Percentiles rank a stretch among this genome's conserved stretches.
Conservation (phyloP, 2,888 invertebrate genomes). For the Drosophila borborema region DNA sequence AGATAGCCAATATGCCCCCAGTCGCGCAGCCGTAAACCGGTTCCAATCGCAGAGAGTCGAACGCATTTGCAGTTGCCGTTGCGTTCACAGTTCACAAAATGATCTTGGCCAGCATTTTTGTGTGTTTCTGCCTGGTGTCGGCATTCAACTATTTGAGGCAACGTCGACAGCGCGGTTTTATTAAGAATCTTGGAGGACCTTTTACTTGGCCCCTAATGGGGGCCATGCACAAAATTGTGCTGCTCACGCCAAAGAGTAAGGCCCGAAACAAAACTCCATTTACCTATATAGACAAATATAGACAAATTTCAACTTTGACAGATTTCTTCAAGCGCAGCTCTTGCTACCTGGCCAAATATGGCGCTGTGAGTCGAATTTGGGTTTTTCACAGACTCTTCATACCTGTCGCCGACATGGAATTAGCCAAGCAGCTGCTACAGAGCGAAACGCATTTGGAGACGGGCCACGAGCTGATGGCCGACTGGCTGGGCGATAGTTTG, state of each 20-base stretch:
- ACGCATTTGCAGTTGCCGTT: background rate
- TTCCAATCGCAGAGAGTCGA: conserved; percentile 24
- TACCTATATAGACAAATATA: background rate
- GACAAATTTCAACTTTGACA: conserved; percentile 5
- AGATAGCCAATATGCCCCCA: conserved; percentile 22
- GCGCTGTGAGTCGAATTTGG: conserved; percentile 62
- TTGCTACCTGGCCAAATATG: conserved; percentile 56
- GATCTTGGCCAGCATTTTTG: conserved; percentile 63
- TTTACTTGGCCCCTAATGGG: conserved; percentile 62
- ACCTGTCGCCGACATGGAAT: conserved; percentile 61
- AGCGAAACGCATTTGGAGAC: conserved; percentile 53
- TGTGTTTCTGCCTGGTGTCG: conserved; percentile 68
- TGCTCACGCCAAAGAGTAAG: conserved; percentile 63
- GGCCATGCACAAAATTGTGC: conserved; percentile 58
- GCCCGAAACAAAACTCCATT: background rate
- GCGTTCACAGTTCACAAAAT: conserved; percentile 56
- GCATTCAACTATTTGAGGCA: conserved; percentile 63
- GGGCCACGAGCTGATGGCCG: conserved; percentile 58
- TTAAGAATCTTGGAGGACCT: conserved; percentile 65
- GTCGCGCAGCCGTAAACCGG: conserved; percentile 18
- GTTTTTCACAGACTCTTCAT: conserved; percentile 66
- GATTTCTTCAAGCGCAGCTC: conserved; percentile 63
- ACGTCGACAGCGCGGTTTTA: conserved; percentile 54
- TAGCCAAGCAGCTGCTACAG: conserved; percentile 51
- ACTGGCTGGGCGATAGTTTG: conserved; percentile 49